Evolutionary conservation across 2,113 vertebrate genomes (phyloP).

Genomic region (Ictidomys tridecemlineatus): DNA sequence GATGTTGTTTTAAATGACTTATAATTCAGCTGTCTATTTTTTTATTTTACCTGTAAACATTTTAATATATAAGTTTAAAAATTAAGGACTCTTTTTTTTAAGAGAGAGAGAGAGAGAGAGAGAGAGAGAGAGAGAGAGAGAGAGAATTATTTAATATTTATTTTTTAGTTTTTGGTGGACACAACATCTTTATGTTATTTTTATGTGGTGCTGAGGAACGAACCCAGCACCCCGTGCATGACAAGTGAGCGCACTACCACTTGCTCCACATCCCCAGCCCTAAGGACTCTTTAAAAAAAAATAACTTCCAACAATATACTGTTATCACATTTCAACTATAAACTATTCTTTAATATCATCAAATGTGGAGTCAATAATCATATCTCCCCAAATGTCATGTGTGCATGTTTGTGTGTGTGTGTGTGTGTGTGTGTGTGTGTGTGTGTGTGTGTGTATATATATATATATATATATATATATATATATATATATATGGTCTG

Average conservation of each 20-base stretch:
- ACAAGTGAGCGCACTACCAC: too few relatives aligned
- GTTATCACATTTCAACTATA: background rate
- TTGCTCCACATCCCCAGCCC: too few relatives aligned
- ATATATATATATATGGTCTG: background rate
- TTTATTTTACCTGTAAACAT: background rate
- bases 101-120: too few relatives aligned
- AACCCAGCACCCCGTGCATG: too few relatives aligned
- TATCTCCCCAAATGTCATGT: background rate
- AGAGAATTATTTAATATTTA: too few relatives aligned
- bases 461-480: too few relatives aligned
- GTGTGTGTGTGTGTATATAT: background rate
- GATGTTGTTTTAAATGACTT: background rate
- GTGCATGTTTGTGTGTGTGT: background rate
- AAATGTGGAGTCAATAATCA: background rate
- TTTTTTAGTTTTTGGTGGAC: too few relatives aligned
- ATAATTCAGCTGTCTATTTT: constrained; percentile 1
- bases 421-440: background rate
- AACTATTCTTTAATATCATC: background rate
- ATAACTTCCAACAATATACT: background rate
- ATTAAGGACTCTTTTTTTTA: background rate
- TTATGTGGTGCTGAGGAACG: too few relatives aligned
- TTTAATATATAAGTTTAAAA: constrained; percentile 2
- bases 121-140: too few relatives aligned
- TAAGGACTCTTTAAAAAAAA: background rate
- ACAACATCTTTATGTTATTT: too few relatives aligned